These are phyloP conservation scores for Acronicta aceris DNA, from an alignment of 2,888 invertebrate species.

Conservation along the genomic window DNA sequence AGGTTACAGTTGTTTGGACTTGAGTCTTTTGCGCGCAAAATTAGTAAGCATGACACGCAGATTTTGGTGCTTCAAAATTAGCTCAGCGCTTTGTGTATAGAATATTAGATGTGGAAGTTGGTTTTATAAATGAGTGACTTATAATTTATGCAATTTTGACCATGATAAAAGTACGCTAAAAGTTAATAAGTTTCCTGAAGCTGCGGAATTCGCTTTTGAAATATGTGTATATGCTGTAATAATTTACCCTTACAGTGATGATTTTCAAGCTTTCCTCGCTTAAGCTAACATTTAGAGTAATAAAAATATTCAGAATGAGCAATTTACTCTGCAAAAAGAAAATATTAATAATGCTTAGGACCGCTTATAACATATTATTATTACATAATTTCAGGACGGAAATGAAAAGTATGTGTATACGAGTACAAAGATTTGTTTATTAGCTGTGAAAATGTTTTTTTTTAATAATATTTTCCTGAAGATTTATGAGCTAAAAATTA, in stretches of 20 bases:
- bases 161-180: no score
- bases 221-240: no score
- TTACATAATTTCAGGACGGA: slow-evolving; percentile 5
- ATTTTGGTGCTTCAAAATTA: slow-evolving; percentile 1
- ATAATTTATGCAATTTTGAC: neutral
- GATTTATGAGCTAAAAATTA: no score
- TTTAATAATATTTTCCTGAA: neutral
- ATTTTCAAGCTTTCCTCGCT: no score
- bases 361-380: slow-evolving; percentile 17
- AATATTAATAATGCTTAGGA: slow-evolving; percentile 20
- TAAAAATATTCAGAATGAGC: neutral
- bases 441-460: neutral
- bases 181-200: no score
- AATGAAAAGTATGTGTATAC: slow-evolving; percentile 5
- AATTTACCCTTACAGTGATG: no score
- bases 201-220: no score
- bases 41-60: slow-evolving; percentile 25
- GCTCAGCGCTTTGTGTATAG: slow-evolving; percentile 2
- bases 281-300: no score
- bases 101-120: neutral
- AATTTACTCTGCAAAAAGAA: slow-evolving; percentile 10
- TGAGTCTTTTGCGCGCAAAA: slow-evolving; percentile 15
- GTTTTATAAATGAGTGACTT: neutral
- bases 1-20: slow-evolving; percentile 31
- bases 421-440: slow-evolving; percentile 12